Conservation (phyloP, 2,113 vertebrate genomes). For the Sula dactylatra region DNA sequence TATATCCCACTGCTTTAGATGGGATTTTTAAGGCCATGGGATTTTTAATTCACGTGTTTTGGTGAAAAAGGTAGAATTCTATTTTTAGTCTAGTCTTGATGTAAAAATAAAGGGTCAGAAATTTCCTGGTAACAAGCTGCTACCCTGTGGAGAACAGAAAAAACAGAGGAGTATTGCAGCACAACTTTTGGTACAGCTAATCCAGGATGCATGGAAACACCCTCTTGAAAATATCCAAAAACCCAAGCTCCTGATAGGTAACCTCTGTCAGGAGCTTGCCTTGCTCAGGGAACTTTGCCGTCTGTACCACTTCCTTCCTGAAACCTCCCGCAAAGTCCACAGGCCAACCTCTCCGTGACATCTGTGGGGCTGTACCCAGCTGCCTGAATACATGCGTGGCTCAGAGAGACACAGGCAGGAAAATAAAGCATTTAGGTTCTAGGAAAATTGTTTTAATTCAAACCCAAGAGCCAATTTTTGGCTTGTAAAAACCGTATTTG, state of each 20-base stretch:
- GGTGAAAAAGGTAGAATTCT: neutral
- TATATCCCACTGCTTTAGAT: neutral
- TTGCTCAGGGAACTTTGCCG: neutral
- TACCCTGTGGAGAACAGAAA: neutral
- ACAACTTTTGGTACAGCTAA: neutral
- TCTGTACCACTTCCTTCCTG: neutral
- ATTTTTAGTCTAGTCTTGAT: neutral
- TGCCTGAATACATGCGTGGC: neutral
- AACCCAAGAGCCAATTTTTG: neutral
- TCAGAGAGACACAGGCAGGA: rapidly evolving
- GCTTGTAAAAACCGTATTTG: neutral
- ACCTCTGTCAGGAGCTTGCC: neutral
- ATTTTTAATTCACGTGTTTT: neutral
- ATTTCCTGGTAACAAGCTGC: neutral
- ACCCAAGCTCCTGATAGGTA: neutral
- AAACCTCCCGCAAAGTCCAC: rapidly evolving
- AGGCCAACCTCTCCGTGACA: neutral
- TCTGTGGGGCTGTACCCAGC: neutral
- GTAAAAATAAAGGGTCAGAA: neutral
- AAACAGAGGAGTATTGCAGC: neutral
- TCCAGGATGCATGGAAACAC: neutral
- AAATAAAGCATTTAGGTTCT: neutral
- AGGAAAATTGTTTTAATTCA: neutral
- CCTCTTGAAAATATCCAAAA: neutral
- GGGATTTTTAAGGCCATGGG: neutral